Evolutionary conservation across 2,113 vertebrate genomes (phyloP).

Genomic region (Vimba vimba): DNA sequence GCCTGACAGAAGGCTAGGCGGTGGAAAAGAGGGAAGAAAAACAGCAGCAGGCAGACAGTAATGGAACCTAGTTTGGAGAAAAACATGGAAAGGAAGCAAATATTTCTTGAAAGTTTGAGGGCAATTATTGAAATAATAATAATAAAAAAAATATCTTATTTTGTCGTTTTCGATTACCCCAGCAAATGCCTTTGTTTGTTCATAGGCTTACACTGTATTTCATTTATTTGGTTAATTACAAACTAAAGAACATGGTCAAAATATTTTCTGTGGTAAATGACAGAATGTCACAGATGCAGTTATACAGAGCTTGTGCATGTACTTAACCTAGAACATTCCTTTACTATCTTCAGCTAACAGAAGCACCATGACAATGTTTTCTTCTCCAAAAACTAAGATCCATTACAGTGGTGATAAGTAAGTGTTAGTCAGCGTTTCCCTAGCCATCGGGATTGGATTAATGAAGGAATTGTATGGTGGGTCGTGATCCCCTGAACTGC

Average conservation of each 20-base stretch:
- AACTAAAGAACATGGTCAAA: not conserved
- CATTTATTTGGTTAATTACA: not conserved
- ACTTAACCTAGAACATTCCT: not conserved
- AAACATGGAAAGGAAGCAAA: not conserved
- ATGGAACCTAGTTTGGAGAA: constrained; percentile 37
- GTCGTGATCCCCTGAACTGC: constrained; percentile 53
- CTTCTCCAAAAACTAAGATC: constrained; percentile 56
- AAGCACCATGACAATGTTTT: not conserved
- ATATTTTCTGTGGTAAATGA: no score
- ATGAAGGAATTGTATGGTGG: constrained; percentile 58
- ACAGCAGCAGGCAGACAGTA: constrained; percentile 22
- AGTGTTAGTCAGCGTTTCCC: constrained; percentile 61
- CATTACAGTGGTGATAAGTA: constrained; percentile 59
- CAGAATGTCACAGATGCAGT: not conserved
- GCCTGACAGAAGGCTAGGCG: constrained; percentile 29
- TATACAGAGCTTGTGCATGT: not conserved
- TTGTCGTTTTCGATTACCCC: not conserved
- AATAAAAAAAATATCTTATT: not conserved
- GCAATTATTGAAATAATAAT: not conserved
- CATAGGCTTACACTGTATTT: not conserved
- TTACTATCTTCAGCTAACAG: not conserved
- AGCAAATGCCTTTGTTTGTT: not conserved
- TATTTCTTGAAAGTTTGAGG: not conserved
- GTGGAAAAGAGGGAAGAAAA: constrained; percentile 47
- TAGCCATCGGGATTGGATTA: constrained; percentile 66